Percentiles rank a stretch among this genome's conserved stretches.
Evolutionary conservation across 2,888 invertebrate species (phyloP).

Genomic region (Oxycera nigricornis): DNA sequence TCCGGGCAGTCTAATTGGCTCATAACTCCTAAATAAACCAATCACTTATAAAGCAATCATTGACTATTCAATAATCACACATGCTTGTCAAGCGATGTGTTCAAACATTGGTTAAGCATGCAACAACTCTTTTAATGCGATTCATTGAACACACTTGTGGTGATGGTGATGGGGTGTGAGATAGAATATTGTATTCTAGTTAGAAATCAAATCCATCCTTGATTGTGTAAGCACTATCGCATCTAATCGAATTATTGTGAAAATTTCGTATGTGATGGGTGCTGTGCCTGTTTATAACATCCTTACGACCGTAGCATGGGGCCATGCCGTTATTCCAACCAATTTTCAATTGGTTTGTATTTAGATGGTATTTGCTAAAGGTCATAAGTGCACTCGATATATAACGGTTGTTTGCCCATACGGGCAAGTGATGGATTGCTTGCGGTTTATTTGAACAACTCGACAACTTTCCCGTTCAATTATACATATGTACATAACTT

Average conservation of each 20-base stretch:
- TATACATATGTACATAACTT: no score
- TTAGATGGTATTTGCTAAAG: constrained; percentile 10
- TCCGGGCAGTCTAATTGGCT: no score
- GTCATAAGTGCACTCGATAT: constrained; percentile 29
- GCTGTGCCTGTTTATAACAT: background rate
- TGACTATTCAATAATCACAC: background rate
- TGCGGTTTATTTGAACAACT: constrained; percentile 39
- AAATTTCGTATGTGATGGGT: background rate
- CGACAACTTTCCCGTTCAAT: background rate
- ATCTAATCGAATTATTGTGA: constrained; percentile 39
- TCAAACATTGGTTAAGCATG: constrained; percentile 9
- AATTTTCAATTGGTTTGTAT: constrained; percentile 14
- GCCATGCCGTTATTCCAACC: background rate
- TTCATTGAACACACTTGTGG: background rate
- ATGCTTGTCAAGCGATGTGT: background rate
- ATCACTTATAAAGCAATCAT: background rate
- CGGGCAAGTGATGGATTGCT: constrained; percentile 40
- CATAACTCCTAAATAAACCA: background rate
- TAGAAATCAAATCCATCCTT: constrained; percentile 29
- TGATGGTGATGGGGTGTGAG: background rate
- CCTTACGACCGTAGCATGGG: background rate
- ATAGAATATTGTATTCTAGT: background rate
- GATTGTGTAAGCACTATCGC: constrained; percentile 29
- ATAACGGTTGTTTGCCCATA: constrained; percentile 36
- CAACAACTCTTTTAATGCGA: background rate